Conservation (phyloP, 2,797 vertebrate species). For the Caiman crocodilus region DNA sequence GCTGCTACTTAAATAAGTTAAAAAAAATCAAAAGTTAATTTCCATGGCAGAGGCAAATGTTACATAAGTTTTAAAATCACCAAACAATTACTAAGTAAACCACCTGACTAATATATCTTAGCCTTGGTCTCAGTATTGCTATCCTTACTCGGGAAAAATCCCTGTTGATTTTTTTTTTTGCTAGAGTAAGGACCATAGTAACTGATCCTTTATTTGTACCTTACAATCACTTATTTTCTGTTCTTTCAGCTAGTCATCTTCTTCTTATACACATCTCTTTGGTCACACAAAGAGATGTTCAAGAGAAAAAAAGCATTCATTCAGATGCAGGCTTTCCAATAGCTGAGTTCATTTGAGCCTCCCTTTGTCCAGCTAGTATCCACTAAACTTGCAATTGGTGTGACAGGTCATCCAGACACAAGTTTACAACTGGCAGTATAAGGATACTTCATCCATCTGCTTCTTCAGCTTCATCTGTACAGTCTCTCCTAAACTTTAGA, state of each 20-base stretch:
- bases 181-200: background rate
- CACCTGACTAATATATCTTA: background rate
- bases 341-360: background rate
- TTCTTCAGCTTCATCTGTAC: background rate
- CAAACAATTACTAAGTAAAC: background rate
- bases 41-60: background rate
- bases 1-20: background rate
- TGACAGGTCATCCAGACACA: background rate
- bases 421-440: background rate
- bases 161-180: background rate
- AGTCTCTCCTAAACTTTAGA: background rate
- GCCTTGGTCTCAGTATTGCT: background rate
- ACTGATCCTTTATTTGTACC: accelerated
- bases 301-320: background rate
- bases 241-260: background rate
- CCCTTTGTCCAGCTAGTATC: background rate
- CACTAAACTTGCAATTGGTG: background rate
- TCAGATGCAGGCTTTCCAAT: background rate
- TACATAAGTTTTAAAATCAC: background rate
- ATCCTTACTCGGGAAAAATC: background rate
- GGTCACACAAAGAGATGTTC: background rate
- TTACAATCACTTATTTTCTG: background rate
- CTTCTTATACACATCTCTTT: background rate
- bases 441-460: background rate
- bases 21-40: background rate